Base-by-base conservation (phyloP, 2,113 vertebrate genomes). In the Petaurus breviceps region DNA sequence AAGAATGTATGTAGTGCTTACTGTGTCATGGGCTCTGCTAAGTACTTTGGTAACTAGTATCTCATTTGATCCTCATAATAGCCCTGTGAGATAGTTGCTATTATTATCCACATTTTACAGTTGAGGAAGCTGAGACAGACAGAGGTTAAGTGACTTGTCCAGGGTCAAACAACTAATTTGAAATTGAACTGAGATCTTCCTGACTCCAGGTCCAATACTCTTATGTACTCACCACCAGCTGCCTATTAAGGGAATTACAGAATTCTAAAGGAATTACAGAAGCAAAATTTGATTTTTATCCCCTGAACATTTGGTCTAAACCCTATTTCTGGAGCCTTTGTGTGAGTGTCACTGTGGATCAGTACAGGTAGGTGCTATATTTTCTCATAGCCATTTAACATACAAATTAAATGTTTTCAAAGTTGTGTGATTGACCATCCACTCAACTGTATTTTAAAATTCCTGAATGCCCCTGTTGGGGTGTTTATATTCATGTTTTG, bases 381-480 rank as follows among this genome's bases (percentile, higher is more conserved):
- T 91, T 68, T 6, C 23, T 90, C 1, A 91, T 93, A 47, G 43
- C 19, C 77, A 47, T n/a, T 90, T 26, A 91, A 31, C 91, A 94
- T 54, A 26, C 2, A 90, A 25, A 51, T 61, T 1, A 57, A 57
- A 4, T 55, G 49, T 89, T 90, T 91, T 61, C 37, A 50, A 19
- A 68, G 51, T 89, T 43, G 19, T 51, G 47, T 57, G 37, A 28
- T 53, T 93, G n/a, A 10, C 52, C 51, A 22, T 28, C 49, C 51
- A 37, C 54, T 95, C 92, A 47, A 47, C 16, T n/a, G 46, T 92
- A 23, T 90, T 94, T 90, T 47, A 55, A 37, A 92, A 91, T 93
- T 96, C 47, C 57, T 89, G 52, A 26, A 10, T 91, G 55, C 11
- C 14, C 8, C 8, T 51, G 1, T 49, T 90, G 43, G 8, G 43